Evolutionary conservation across 2,113 vertebrate genomes (phyloP).

Genomic region (Thalassarche chlororhynchos): DNA sequence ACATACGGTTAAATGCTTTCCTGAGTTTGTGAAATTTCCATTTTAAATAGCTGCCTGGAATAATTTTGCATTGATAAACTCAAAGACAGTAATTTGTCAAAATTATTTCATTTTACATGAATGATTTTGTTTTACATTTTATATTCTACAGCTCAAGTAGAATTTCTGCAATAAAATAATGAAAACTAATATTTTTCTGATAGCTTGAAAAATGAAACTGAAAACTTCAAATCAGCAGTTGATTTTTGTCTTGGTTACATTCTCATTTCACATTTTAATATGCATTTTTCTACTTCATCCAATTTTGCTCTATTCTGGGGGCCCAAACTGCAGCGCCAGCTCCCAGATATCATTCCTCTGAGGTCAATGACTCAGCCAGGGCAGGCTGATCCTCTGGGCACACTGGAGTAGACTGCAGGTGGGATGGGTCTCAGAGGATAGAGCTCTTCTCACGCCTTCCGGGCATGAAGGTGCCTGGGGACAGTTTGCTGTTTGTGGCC

Average conservation of each 20-base stretch:
- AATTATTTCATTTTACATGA: conserved; percentile 17
- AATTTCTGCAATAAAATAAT: neutral
- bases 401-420: neutral
- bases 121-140: neutral
- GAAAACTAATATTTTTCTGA: neutral
- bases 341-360: neutral
- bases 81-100: conserved; percentile 15
- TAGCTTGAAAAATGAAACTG: neutral
- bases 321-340: neutral
- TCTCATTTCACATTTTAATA: neutral
- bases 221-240: neutral
- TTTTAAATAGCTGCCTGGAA: conserved; percentile 24
- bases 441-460: neutral
- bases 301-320: neutral
- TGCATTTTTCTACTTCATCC: neutral
- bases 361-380: neutral
- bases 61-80: conserved; percentile 33
- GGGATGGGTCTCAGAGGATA: neutral
- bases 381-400: neutral
- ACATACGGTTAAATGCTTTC: neutral
- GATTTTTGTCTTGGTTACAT: neutral
- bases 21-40: conserved; percentile 12
- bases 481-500: neutral
- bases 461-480: neutral
- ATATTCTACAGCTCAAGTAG: neutral